Conservation (phyloP, 2,888 invertebrate species). For the Imbricaverruca yamaguchii region DNA sequence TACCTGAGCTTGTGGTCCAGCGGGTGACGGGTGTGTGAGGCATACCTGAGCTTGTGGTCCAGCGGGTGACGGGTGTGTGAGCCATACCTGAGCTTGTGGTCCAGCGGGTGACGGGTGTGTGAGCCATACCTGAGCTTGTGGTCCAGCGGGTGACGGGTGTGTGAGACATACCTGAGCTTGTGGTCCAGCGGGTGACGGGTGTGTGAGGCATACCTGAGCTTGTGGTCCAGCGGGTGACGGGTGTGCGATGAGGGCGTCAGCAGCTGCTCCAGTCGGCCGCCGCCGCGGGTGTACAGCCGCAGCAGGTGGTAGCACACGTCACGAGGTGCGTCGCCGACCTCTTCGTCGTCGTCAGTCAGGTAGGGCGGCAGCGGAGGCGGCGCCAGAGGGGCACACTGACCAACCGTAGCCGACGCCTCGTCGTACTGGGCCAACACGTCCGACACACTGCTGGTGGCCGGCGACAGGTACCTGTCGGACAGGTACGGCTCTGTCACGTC, state of each 20-base stretch:
- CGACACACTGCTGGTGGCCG: conserved; percentile 6
- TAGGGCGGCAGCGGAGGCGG: conserved; percentile 20
- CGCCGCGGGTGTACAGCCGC: conserved; percentile 56
- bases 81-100: no score
- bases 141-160: conserved; percentile 72
- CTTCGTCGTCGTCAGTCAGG: background rate
- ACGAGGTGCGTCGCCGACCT: conserved; percentile 36
- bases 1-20: no score
- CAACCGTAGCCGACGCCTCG: background rate
- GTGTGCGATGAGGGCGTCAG: conserved; percentile 69
- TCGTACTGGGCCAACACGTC: background rate
- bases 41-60: no score
- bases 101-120: no score
- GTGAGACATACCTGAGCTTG: conserved; percentile 52
- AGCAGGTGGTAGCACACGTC: conserved; percentile 79
- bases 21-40: no score
- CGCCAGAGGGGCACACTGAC: background rate
- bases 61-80: no score
- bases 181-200: conserved; percentile 68
- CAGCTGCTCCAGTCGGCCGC: conserved; percentile 50
- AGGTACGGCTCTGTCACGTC: background rate
- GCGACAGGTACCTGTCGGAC: conserved; percentile 16
- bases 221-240: conserved; percentile 70
- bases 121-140: conserved; percentile 52
- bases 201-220: conserved; percentile 44